phyloP scores from a whole-genome alignment of 2,888 invertebrate species.

The Eudasyphora cyanicolor region DNA sequence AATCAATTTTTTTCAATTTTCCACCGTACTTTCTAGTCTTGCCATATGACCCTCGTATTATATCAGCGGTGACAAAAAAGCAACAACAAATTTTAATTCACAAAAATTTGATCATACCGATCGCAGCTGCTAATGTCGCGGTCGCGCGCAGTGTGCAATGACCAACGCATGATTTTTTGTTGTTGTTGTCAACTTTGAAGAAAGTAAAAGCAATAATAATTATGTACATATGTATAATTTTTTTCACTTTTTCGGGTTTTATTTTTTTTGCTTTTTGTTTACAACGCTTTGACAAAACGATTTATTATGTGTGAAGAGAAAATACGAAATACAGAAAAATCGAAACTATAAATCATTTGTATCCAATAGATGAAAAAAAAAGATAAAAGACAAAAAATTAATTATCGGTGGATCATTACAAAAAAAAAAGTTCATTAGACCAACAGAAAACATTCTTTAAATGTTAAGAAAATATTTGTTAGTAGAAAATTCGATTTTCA shows the following conservation, averaged over 20 bases:
- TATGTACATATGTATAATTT: constrained; percentile 28
- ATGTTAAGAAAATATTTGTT: too few relatives aligned
- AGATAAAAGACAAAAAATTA: background rate
- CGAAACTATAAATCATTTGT: background rate
- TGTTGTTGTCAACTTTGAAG: constrained; percentile 16
- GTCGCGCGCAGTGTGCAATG: constrained; percentile 5
- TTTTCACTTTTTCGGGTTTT: constrained; percentile 3
- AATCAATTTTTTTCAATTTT: background rate
- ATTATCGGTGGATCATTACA: too few relatives aligned
- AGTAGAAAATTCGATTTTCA: too few relatives aligned
- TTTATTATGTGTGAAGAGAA: background rate
- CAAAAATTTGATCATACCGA: background rate
- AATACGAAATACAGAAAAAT: background rate
- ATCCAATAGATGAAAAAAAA: background rate
- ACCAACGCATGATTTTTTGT: constrained; percentile 51
- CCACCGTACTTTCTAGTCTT: too few relatives aligned
- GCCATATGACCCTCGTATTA: background rate
- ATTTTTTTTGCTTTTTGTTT: constrained; percentile 2
- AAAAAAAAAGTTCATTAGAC: too few relatives aligned
- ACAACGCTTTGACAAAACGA: constrained; percentile 10
- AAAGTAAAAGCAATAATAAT: constrained; percentile 51
- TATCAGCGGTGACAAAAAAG: background rate
- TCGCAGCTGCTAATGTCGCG: background rate
- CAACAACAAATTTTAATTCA: background rate
- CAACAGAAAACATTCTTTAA: too few relatives aligned